phyloP scores from a whole-genome alignment of 1,140 invertebrate genomes.

The Procambarus clarkii region DNA sequence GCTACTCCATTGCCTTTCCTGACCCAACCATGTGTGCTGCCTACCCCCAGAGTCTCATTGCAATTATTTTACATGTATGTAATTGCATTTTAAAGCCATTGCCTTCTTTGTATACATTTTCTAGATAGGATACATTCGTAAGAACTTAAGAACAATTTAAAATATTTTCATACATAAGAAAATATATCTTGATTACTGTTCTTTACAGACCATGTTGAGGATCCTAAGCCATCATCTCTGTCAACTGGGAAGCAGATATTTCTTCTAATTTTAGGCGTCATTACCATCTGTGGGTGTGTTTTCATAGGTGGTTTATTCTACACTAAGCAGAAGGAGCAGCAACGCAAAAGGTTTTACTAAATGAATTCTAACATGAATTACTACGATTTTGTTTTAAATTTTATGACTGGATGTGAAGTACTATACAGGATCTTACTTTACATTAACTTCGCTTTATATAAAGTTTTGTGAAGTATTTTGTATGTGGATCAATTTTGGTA shows the following conservation, averaged over 20 bases:
- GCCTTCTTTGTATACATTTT: neutral
- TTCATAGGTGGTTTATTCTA: conserved; percentile 93
- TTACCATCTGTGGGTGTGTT: conserved; percentile 86
- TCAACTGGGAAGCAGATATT: conserved; percentile 93
- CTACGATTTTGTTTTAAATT: neutral
- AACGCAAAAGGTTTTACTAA: conserved; percentile 92
- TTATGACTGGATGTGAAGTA: neutral
- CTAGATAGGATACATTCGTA: neutral
- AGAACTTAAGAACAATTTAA: neutral
- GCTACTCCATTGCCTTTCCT: no score
- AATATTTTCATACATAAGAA: neutral
- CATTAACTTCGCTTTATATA: neutral
- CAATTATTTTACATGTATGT: no score
- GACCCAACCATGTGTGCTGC: no score
- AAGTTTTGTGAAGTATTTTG: neutral
- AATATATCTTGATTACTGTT: neutral
- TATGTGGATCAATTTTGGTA: neutral
- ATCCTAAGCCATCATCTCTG: conserved; percentile 87
- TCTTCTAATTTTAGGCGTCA: conserved; percentile 86
- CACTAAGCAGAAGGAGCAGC: conserved; percentile 92
- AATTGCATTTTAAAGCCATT: no score
- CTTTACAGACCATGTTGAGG: conserved; percentile 87
- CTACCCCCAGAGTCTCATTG: no score
- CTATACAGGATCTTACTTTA: neutral
- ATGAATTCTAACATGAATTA: neutral